phyloP scores from a whole-genome alignment of 2,797 vertebrate species.

The Manis crassicaudata region DNA sequence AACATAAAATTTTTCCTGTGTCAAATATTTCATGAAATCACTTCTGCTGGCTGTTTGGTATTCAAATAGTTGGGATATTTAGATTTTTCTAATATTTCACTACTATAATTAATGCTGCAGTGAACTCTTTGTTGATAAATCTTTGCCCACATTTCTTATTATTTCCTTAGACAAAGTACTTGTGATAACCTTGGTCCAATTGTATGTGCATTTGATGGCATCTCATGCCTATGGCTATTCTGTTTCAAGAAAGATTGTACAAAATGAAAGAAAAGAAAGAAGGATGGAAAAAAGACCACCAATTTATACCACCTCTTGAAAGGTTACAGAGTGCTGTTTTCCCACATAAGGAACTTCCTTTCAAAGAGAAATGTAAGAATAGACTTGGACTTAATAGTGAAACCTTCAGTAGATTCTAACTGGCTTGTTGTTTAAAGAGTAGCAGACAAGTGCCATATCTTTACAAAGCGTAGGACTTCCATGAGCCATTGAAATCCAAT shows the following conservation, averaged over 20 bases:
- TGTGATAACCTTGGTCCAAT: constrained; percentile 19
- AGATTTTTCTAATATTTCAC: constrained; percentile 32
- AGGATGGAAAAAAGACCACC: neutral
- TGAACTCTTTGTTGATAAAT: constrained; percentile 7
- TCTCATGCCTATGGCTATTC: neutral
- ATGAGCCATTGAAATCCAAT: neutral
- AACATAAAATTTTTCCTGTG: neutral
- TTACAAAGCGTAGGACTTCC: neutral
- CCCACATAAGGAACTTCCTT: neutral
- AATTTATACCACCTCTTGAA: neutral
- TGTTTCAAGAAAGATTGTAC: constrained; percentile 25
- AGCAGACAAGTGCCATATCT: neutral
- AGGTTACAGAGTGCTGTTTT: neutral
- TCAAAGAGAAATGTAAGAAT: constrained; percentile 28
- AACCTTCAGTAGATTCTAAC: neutral
- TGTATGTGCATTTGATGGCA: neutral
- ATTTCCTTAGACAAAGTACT: constrained; percentile 24
- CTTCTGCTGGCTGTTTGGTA: neutral
- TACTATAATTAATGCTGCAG: neutral
- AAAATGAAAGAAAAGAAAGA: neutral
- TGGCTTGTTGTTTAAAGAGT: neutral
- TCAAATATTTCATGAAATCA: neutral
- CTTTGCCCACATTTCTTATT: neutral
- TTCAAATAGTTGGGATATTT: neutral
- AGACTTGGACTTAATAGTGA: neutral